Evolutionary conservation across 2,888 invertebrate genomes (phyloP).

Genomic region (Epistrophe eligans): DNA sequence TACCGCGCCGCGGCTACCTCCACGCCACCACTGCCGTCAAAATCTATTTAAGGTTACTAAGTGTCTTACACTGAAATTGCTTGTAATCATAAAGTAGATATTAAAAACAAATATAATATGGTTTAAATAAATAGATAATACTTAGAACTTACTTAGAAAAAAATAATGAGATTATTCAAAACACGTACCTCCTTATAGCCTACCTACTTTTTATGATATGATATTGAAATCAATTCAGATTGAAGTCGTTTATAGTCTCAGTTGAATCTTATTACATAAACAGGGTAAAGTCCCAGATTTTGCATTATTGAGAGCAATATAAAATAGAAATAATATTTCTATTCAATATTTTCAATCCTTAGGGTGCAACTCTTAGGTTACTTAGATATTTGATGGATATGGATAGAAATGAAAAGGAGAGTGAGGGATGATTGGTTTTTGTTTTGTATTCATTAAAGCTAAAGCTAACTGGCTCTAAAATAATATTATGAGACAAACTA

Average conservation of each 20-base stretch:
- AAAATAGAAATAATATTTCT: constrained; percentile 1
- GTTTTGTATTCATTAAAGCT: not conserved
- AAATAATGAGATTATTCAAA: too few species aligned
- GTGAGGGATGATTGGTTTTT: not conserved
- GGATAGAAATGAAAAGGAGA: not conserved
- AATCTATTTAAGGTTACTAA: too few species aligned
- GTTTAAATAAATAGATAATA: too few species aligned
- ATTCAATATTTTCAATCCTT: constrained; percentile 13
- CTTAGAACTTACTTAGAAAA: too few species aligned
- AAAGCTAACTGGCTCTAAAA: constrained; percentile 17
- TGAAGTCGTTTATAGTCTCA: not conserved
- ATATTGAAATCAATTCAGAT: not conserved
- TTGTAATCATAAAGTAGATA: too few species aligned
- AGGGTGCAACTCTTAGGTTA: constrained; percentile 13
- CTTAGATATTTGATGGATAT: constrained; percentile 9
- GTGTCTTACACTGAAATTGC: too few species aligned
- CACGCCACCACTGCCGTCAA: too few species aligned
- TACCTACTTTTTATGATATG: too few species aligned
- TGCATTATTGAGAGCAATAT: not conserved
- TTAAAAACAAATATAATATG: too few species aligned
- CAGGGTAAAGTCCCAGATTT: not conserved
- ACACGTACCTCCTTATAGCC: not conserved
- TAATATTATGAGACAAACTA: constrained; percentile 9
- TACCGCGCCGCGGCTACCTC: too few species aligned
- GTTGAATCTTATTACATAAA: not conserved